Evolutionary conservation across 1,140 invertebrate species (phyloP).

Genomic region (Pygmarrhopalites habei): DNA sequence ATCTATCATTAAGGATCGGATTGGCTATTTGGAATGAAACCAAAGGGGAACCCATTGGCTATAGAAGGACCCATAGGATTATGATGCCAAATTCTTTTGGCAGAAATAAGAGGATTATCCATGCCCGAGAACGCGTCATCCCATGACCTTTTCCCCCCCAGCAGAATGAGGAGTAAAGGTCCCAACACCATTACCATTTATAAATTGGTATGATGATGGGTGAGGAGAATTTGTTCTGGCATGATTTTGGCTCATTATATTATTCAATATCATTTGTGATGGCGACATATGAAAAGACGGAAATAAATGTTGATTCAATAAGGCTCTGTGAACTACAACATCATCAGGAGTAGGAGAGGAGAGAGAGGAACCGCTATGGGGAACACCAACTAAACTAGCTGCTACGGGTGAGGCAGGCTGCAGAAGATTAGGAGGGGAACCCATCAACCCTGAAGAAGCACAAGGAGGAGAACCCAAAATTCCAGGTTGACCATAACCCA

Average conservation of each 20-base stretch:
- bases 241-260: conserved; percentile 14
- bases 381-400: conserved; percentile 28
- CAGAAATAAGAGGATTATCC: conserved; percentile 39
- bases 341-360: conserved; percentile 45
- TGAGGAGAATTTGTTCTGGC: conserved; percentile 8
- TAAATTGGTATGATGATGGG: background rate
- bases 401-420: conserved; percentile 28
- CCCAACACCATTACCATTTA: conserved; percentile 35
- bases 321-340: conserved; percentile 41
- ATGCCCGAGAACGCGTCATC: conserved; percentile 44
- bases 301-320: conserved; percentile 11
- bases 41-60: conserved; percentile 14
- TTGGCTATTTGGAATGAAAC: conserved; percentile 21
- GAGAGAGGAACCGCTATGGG: conserved; percentile 44
- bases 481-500: conserved; percentile 23
- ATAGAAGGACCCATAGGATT: conserved; percentile 1
- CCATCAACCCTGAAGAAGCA: conserved; percentile 24
- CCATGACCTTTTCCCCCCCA: conserved; percentile 47
- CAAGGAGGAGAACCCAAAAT: conserved; percentile 34
- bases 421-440: conserved; percentile 25
- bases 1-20: background rate
- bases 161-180: conserved; percentile 3
- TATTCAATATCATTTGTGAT: conserved; percentile 25
- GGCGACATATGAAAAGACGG: conserved; percentile 39
- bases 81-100: conserved; percentile 40